These are phyloP conservation scores for Drosophila atroscutellata DNA, from an alignment of 2,888 invertebrate species.

Conservation along the genomic window DNA sequence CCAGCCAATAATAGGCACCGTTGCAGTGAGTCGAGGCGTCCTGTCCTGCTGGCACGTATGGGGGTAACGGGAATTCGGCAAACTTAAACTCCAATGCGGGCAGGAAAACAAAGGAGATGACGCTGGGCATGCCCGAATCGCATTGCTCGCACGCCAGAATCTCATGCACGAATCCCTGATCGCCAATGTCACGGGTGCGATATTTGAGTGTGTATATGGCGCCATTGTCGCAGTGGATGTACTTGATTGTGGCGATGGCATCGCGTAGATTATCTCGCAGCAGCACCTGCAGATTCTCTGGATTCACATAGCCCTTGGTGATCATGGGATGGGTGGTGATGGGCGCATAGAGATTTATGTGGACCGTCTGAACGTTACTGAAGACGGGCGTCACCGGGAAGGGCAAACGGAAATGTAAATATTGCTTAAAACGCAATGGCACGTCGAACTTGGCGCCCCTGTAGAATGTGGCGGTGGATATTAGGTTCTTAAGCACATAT, in stretches of 20 bases:
- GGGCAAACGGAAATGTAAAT: constrained; percentile 57
- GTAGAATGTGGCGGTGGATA: constrained; percentile 60
- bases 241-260: constrained; percentile 39
- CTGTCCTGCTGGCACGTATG: constrained; percentile 53
- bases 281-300: constrained; percentile 57
- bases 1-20: constrained; percentile 53
- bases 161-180: constrained; percentile 65
- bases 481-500: constrained; percentile 43
- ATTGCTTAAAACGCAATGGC: constrained; percentile 57
- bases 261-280: constrained; percentile 58
- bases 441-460: constrained; percentile 63
- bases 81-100: constrained; percentile 60
- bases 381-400: constrained; percentile 61
- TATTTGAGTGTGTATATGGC: constrained; percentile 49
- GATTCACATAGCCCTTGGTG: constrained; percentile 53
- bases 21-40: constrained; percentile 51
- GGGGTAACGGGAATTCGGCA: constrained; percentile 50
- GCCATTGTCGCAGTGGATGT: constrained; percentile 47
- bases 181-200: constrained; percentile 64
- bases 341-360: constrained; percentile 47
- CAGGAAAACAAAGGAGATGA: constrained; percentile 63
- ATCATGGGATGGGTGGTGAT: constrained; percentile 51
- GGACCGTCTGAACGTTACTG: constrained; percentile 58
- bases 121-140: constrained; percentile 49
- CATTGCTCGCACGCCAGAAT: constrained; percentile 60